Evolutionary conservation across 2,888 invertebrate genomes (phyloP), one percentile per base, ranked within the genome.

Genomic region (Thymelicus lineola): DNA sequence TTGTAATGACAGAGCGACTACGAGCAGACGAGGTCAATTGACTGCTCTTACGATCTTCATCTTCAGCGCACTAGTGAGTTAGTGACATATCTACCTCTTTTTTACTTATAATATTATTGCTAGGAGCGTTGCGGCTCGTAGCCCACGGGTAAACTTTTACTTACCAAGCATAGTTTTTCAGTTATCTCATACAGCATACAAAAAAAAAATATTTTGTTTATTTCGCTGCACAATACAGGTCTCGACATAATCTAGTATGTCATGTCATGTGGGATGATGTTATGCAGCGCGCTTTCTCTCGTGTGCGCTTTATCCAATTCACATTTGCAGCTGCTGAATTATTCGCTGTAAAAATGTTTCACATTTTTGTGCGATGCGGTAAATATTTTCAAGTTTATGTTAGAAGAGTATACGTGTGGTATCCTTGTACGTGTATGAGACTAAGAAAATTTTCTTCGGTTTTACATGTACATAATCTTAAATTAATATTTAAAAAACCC

Each of bases 281-380:
- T 53, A 53, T 20, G 20, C 53, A 53, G 53, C 9, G 9, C 20
- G 53, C 48, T 28, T 42, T 42, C 42, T 12, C 42, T 17, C 50
- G 53, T 12, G 36, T 57, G n/a, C 57, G 57, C 5, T 57, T 36
- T 36, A 57, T 57, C 36, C 57, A 36, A 57, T 36, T 57, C 57
- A 15, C 35, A 57, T 36, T 36, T 57, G 53, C 17, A n/a, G 35
- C 57, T 7, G 28, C 20, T 20, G 57, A 57, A 57, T 57, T 36
- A 57, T 57, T 57, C 57, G n/a, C n/a, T 57, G 57, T 35, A 15
- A 57, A 57, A 57, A 57, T 57, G 57, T 57, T 57, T 57, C 57
- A 36, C 57, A 57, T 57, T 57, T 57, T 36, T 36, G 36, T 57
- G 57, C 57, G n/a, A 36, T 35, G 36, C 36, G 57, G 36, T 20